Evolutionary conservation across 2,888 invertebrate species (phyloP), one percentile per base, ranked within the genome.

Genomic region (Zygaena filipendulae): DNA sequence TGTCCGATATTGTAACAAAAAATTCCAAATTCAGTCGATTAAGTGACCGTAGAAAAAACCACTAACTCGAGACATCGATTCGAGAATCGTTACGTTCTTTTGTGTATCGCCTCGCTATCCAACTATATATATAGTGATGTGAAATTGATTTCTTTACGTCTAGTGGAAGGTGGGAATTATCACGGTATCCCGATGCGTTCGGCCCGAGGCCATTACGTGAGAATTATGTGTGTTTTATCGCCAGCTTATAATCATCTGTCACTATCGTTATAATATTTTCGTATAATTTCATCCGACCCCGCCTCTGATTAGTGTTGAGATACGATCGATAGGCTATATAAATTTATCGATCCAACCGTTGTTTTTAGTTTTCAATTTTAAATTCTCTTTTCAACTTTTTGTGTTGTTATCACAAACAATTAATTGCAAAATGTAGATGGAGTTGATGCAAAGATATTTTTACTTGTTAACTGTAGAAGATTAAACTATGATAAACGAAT

Each of bases 221-320:
- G 74, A 77, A 77, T 77, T 75, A 75, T 79, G 75, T 79, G 63
- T 77, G 75, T 79, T 79, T 79, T 77, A 77, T 77, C 75, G 69
- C 69, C 64, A 66, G 69, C 71, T 77, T 77, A 77, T 77, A 77
- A 77, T 79, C 75, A 77, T 77, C 74, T 79, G 79, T 79, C 79
- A 79, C 77, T 74, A 75, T 74, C 69, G 67, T 72, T 71, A 75
- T 68, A 64, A 70, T 75, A 74, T 77, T 77, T 71, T 77, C 61
- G 69, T 72, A 70, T 72, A 77, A 77, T 79, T 72, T 70, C 63
- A 66, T 62, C 61, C 58, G 55, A 62, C 58, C 49, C 61, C 67
- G 56, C 63, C 68, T 59, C 44, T 43, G 19, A 6, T 12, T 60
- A 69, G 64, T 47, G 67, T 40, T 55, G 66, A 30, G 39, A 16